Percentiles rank a stretch among this genome's conserved stretches.
Evolutionary conservation across 2,113 vertebrate genomes (phyloP).

Genomic region (Channa argus): DNA sequence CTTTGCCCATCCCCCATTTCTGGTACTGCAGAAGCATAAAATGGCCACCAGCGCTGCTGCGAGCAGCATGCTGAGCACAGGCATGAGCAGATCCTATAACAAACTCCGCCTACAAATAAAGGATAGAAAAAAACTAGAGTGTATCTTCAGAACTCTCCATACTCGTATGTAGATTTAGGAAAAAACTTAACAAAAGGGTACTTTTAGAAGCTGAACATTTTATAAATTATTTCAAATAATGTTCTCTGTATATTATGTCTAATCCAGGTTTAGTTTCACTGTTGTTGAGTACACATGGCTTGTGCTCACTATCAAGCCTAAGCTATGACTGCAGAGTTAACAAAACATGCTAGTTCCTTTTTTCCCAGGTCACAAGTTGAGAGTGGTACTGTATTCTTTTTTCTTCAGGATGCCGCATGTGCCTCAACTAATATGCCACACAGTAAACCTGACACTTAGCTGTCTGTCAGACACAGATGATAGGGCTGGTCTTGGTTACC

Average conservation of each 20-base stretch:
- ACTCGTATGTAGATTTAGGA: conserved; percentile 4
- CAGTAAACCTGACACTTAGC: conserved; percentile 24
- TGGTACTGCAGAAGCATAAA: conserved; percentile 75
- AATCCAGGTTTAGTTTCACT: conserved; percentile 27
- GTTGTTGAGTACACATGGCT: conserved; percentile 4
- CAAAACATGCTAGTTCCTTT: not conserved
- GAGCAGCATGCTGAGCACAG: conserved; percentile 69
- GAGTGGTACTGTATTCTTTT: not conserved
- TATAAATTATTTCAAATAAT: not conserved
- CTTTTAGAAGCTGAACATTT: not conserved
- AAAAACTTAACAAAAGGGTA: not conserved
- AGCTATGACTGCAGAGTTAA: conserved; percentile 3
- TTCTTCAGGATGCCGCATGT: not conserved
- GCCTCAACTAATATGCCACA: conserved; percentile 1
- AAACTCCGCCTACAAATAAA: conserved; percentile 65
- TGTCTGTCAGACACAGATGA: conserved; percentile 11
- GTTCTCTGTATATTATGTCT: not conserved
- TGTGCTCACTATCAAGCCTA: conserved; percentile 17
- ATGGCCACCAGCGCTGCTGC: conserved; percentile 80
- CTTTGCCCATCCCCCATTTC: conserved; percentile 57
- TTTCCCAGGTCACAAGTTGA: not conserved
- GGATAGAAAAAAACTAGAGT: conserved; percentile 25
- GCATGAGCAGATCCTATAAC: conserved; percentile 55
- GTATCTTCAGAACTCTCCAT: conserved; percentile 48
- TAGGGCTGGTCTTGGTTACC: not conserved